Evolutionary conservation across 2,113 vertebrate species (phyloP), one percentile per base, ranked within the genome.

Genomic region (Crypturellus undulatus): DNA sequence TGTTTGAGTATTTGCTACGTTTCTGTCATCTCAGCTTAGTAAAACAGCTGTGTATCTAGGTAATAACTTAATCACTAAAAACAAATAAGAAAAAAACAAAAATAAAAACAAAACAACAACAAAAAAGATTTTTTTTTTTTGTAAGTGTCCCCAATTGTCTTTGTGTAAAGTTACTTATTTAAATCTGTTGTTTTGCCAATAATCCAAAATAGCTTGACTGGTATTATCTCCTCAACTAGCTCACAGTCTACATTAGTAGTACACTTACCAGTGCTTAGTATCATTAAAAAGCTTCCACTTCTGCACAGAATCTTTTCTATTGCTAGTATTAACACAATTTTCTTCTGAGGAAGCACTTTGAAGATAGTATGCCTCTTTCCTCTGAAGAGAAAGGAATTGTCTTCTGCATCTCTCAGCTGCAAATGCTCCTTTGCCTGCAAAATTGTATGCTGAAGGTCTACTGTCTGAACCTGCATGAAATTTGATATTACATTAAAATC

Each of bases 401-500:
- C 28, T 89, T 60, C 7, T 4, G 2, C 2, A 7, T 42, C 22
- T 79, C 21, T 76, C 42, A 17, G 6, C 7, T 87, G 19, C 14
- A 79, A 89, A 56, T 32, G 0, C 10, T 87, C 62, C 75, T 17
- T 4, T 70, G 84, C 18, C 25, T 47, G 5, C 11, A 49, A 25
- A 93, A 64, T 6, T 76, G 10, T 38, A 84, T 38, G 79, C 6
- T 36, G 36, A 80, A 84, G 10, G 0, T 58, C 79, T 54, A 56
- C 6, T 90, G 82, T 51, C 38, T 89, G 7, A 76, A 5, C 8
- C 11, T 76, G 20, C 58, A 63, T n/a, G 32, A 60, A 28, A 68
- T n/a, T 56, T 89, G 14, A 56, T 8, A 42, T 34, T 30, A 8
- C 0, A 0, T 36, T 81, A 63, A 22, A 38, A 67, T 19, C 26